Evolutionary conservation across 1,140 invertebrate genomes (phyloP).

Genomic region (Sminthurinus signatus): DNA sequence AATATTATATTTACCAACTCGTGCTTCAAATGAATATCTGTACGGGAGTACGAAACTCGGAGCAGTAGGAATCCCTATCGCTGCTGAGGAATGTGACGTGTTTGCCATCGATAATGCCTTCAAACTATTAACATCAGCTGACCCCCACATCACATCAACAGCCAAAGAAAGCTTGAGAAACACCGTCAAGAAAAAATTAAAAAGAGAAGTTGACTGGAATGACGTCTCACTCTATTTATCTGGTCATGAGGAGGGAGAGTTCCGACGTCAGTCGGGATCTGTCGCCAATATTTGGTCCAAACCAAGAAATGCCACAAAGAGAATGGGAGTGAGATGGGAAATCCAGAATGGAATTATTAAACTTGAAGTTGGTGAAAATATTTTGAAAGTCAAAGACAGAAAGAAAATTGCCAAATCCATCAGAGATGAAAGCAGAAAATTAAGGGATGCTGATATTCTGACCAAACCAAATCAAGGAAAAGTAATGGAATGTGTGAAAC

Average conservation of each 20-base stretch:
- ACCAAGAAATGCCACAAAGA: neutral
- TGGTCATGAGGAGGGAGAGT: neutral
- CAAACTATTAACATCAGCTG: neutral
- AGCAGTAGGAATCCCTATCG: neutral
- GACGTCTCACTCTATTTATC: neutral
- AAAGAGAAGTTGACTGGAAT: neutral
- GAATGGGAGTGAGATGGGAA: neutral
- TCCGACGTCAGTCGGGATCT: neutral
- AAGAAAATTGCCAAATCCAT: too few relatives aligned
- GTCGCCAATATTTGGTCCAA: neutral
- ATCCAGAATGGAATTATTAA: neutral
- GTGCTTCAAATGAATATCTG: slow-evolving; percentile 6
- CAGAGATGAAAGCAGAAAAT: too few relatives aligned
- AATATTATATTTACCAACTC: neutral
- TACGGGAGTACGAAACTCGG: slow-evolving; percentile 5
- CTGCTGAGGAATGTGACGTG: neutral
- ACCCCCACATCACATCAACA: neutral
- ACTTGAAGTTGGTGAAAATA: too few relatives aligned
- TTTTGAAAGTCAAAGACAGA: too few relatives aligned
- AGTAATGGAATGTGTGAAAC: too few relatives aligned
- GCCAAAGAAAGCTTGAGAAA: neutral
- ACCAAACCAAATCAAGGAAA: too few relatives aligned
- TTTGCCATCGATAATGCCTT: neutral
- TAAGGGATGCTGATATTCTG: too few relatives aligned
- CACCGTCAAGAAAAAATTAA: neutral